Evolutionary conservation across 1,140 invertebrate genomes (phyloP), one percentile per base, ranked within the genome.

Genomic region (Drosophila mojavensis): DNA sequence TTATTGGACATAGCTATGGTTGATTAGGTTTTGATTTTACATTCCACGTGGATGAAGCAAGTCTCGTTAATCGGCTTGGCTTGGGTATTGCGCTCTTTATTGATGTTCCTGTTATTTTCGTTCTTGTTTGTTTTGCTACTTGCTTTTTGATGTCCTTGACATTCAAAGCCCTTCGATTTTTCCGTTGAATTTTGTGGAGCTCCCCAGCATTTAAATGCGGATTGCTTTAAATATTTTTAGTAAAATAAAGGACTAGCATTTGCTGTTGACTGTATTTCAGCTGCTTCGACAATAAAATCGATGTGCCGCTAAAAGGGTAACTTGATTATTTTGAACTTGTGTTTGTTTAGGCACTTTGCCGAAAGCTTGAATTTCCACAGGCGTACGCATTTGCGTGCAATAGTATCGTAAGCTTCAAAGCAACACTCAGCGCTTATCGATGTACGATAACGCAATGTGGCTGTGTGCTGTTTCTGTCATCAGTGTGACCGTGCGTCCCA

Each of bases 111-210:
- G 65, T 64, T 76, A 63, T 76, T 83, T 47, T 15, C 6, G 56
- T 82, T 56, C 26, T 45, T 56, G 53, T 39, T 13, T 30, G 56
- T 56, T 69, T 73, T 74, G 56, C 50, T 63, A 51, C 66, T n/a
- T n/a, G 70, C 47, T 39, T 45, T 59, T 64, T 50, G 59, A 73
- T 79, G 83, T 80, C 83, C 83, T 88, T 88, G 83, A 88, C 83
- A 88, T 88, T 88, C 77, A 74, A 69, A 67, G 54, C 65, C 66
- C 61, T 88, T 83, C 83, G 81, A 85, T 85, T 83, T 86, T 88
- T 83, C 62, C 63, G 63, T 73, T 73, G 55, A 9, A 5, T 17
- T 60, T 53, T 53, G 41, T 65, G 13, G 20, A 47, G 30, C 45
- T 58, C 0, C 15, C 7, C 7, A 50, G 54, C 20, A 26, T 43